These are phyloP conservation scores for Cylindroiulus punctatus DNA, from an alignment of 2,888 invertebrate genomes.

Conservation along the genomic window DNA sequence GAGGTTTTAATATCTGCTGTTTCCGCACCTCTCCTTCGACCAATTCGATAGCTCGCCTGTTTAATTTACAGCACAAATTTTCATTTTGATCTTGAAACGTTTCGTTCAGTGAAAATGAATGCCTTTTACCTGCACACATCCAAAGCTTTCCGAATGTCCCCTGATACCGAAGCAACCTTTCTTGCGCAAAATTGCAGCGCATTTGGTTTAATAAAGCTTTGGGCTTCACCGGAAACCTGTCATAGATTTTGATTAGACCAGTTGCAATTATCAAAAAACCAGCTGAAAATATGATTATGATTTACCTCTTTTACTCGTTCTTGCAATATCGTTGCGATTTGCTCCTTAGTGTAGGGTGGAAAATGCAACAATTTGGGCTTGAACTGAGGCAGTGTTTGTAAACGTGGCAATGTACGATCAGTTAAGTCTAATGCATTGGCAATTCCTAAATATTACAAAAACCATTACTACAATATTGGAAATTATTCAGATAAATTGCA, in stretches of 20 bases:
- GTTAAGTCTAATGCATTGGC: slow-evolving; percentile 88
- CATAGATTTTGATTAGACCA: too few relatives aligned
- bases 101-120: background rate
- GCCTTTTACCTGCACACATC: slow-evolving; percentile 50
- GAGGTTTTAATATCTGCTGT: slow-evolving; percentile 14
- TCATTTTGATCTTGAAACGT: background rate
- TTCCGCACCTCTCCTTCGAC: slow-evolving; percentile 42
- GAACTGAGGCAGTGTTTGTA: slow-evolving; percentile 76
- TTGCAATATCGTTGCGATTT: slow-evolving; percentile 78
- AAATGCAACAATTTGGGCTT: slow-evolving; percentile 80
- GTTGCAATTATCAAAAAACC: too few relatives aligned
- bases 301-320: slow-evolving; percentile 48
- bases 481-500: background rate
- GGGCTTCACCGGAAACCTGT: slow-evolving; percentile 69
- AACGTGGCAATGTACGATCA: slow-evolving; percentile 84
- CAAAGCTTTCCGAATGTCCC: slow-evolving; percentile 55
- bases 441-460: slow-evolving; percentile 45
- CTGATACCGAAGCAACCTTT: slow-evolving; percentile 73
- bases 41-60: slow-evolving; percentile 50
- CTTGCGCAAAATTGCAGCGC: slow-evolving; percentile 92
- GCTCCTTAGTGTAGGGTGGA: slow-evolving; percentile 87
- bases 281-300: background rate
- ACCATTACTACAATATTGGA: background rate
- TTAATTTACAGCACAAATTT: background rate
- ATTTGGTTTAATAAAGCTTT: slow-evolving; percentile 79